Conservation (phyloP, 2,888 invertebrate species). For the Lomographa bimaculata region DNA sequence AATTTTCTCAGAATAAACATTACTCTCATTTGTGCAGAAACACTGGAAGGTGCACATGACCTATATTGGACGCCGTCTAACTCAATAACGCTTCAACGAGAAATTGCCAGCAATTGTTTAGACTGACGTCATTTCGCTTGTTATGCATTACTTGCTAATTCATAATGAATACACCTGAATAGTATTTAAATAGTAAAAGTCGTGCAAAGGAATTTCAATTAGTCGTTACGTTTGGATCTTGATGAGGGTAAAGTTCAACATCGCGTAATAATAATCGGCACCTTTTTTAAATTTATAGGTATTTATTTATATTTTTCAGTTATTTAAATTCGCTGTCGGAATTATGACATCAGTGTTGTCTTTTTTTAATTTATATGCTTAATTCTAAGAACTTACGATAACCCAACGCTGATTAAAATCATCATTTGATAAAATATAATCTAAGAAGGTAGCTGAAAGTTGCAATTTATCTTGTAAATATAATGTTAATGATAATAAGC, state of each 20-base stretch:
- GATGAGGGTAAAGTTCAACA: slow-evolving; percentile 42
- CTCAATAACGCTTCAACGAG: slow-evolving; percentile 18
- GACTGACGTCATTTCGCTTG: slow-evolving; percentile 28
- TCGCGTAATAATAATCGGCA: slow-evolving; percentile 35
- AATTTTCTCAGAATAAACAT: slow-evolving; percentile 22
- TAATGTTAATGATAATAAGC: slow-evolving; percentile 11
- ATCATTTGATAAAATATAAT: no score
- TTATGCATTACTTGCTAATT: slow-evolving; percentile 25
- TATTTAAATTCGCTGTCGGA: no score
- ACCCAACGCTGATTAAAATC: no score
- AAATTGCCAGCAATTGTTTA: slow-evolving; percentile 20
- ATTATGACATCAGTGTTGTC: no score
- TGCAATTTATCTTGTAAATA: no score
- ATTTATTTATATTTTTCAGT: no score
- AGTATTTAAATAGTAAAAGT: slow-evolving; percentile 4
- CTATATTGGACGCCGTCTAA: slow-evolving; percentile 21
- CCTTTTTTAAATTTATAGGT: no score
- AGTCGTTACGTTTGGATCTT: slow-evolving; percentile 3
- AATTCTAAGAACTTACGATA: no score
- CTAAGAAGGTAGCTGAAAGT: no score
- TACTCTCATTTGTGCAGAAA: slow-evolving; percentile 21
- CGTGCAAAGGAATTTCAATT: slow-evolving; percentile 8
- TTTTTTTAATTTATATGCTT: no score
- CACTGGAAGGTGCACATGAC: slow-evolving; percentile 20
- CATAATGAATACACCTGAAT: slow-evolving; percentile 14